A percentile compares a stretch with the other conserved stretches of the same genome.
phyloP scores from a whole-genome alignment of 1,140 invertebrate species.

The Stegodyphus mimosarum region DNA sequence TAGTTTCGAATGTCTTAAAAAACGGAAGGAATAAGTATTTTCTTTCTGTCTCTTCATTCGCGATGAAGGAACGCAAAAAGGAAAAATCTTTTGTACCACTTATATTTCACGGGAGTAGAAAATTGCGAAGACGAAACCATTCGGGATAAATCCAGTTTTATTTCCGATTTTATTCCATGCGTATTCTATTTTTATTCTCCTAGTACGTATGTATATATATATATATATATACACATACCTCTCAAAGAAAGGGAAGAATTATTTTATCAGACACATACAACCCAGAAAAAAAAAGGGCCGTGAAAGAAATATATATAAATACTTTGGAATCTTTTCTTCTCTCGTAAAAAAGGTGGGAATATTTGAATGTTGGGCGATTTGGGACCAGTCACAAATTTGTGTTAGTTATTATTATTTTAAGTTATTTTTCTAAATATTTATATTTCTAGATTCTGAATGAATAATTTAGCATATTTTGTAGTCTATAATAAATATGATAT shows the following conservation, averaged over 20 bases:
- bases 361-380: background rate
- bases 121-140: background rate
- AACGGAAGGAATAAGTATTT: no score
- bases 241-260: background rate
- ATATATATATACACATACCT: background rate
- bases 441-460: no score
- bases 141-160: background rate
- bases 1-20: no score
- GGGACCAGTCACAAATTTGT: no score
- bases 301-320: background rate
- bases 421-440: no score
- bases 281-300: background rate
- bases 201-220: no score
- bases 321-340: background rate
- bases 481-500: no score
- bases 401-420: no score
- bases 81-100: background rate
- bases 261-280: background rate
- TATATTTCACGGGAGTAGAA: background rate
- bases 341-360: background rate
- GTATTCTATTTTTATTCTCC: background rate
- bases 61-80: background rate
- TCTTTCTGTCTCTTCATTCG: no score
- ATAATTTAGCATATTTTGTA: no score
- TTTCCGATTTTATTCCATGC: background rate